These are phyloP conservation scores for Atlantisia rogersi DNA, from an alignment of 2,113 vertebrate species.

Conservation along the genomic window DNA sequence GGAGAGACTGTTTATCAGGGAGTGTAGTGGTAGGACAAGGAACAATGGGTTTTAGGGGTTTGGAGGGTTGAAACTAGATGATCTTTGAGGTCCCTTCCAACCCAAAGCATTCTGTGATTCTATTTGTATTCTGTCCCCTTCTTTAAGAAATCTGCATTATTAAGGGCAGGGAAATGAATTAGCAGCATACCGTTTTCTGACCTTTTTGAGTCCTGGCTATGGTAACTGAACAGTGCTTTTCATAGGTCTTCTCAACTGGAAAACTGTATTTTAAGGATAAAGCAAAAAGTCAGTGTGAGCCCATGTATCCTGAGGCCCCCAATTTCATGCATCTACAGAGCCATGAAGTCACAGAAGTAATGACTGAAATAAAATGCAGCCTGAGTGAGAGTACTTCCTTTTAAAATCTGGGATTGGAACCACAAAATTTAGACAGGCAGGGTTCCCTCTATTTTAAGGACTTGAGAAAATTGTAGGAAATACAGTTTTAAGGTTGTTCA, in stretches of 20 bases:
- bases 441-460: constrained; percentile 6
- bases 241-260: neutral
- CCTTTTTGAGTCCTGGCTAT: neutral
- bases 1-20: no score
- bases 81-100: no score
- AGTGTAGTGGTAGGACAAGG: no score
- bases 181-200: neutral
- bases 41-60: no score
- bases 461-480: neutral
- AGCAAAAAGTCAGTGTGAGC: neutral
- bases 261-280: neutral
- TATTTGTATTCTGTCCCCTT: neutral
- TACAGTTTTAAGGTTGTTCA: neutral
- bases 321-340: neutral
- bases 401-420: neutral
- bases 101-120: no score
- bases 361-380: neutral
- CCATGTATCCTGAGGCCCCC: neutral
- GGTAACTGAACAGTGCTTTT: neutral
- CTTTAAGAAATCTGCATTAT: neutral
- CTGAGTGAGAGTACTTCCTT: neutral
- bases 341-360: neutral
- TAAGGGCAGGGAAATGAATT: neutral
- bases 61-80: no score
- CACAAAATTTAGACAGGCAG: neutral